Base-by-base conservation (phyloP, 2,888 invertebrate genomes). In the Ophioninae sp. region DNA sequence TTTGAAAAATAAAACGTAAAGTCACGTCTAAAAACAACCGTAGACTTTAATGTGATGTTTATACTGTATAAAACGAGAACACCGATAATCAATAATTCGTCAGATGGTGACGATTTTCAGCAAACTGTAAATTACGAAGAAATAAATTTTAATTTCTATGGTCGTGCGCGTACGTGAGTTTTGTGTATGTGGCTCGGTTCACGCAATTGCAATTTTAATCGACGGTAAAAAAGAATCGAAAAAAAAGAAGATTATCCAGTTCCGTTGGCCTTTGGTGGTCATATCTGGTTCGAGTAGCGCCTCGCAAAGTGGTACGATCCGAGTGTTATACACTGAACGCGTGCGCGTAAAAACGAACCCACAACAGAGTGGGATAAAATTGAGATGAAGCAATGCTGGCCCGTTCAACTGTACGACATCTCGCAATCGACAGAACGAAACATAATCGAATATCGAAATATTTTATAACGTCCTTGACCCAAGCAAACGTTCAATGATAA, bases 221-320 rank as follows among this genome's bases (percentile, higher is more conserved):
- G 67, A 13, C 44, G 23, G 65, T 7, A 7, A 39, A 65, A 39
- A 21, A 39, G 37, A 39, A 44, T 8, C 20, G 13, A 65, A n/a
- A 23, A 56, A 30, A 37, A 37, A 70, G 30, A 65, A 72, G 70
- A 81, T 81, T 72, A 77, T 81, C 76, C 65, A 50, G 50, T 81
- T 81, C 72, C 72, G 76, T 72, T 77, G 77, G 77, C 73, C 13
- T 81, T 81, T 73, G 73, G 37, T 41, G 72, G 70, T 76, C 76
- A 44, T 76, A 72, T 81, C 76, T 75, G 65, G 70, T 76, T 23
- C 70, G 44, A 70, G 21, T 70, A 50, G 59, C 50, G 17, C 17
- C 13, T 17, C 61, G 68, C 68, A 81, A 79, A 81, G 77, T 50
- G 50, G 50, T 50, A 50, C 17, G 50, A 50, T 50, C 50, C 50